Conservation (phyloP, 2,113 vertebrate species). For the Catagonus wagneri region DNA sequence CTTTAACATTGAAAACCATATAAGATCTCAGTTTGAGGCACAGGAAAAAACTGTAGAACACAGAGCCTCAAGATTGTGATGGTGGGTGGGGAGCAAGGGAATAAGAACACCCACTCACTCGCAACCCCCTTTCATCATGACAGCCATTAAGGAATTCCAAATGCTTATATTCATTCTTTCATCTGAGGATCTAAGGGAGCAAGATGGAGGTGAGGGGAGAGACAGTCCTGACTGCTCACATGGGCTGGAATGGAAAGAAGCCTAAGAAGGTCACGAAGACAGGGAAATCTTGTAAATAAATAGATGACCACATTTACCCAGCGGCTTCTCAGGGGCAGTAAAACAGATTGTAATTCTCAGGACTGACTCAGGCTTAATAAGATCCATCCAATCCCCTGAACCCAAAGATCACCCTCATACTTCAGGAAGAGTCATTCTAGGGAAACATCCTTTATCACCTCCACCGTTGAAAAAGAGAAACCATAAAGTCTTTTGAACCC, state of each 20-base stretch:
- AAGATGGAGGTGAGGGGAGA: no score
- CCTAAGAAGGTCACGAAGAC: neutral
- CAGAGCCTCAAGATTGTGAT: neutral
- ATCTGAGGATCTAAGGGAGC: neutral
- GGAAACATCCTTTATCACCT: neutral
- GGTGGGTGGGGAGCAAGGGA: neutral
- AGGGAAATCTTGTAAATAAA: neutral
- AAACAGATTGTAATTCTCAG: neutral
- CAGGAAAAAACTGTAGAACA: neutral
- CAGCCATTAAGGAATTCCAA: neutral
- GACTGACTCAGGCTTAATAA: neutral
- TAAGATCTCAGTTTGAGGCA: neutral
- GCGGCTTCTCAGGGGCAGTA: neutral
- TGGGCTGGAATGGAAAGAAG: neutral
- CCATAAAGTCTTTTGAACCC: neutral
- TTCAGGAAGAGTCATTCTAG: neutral
- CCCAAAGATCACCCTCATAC: neutral
- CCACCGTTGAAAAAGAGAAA: neutral
- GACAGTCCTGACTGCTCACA: neutral
- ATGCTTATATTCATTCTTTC: neutral
- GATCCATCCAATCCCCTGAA: neutral
- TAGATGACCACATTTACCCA: neutral
- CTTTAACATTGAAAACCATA: neutral
- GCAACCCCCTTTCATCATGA: neutral
- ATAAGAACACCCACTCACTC: neutral